These are phyloP conservation scores for Byasa hedistus DNA, from an alignment of 2,888 invertebrate genomes.

Conservation along the genomic window DNA sequence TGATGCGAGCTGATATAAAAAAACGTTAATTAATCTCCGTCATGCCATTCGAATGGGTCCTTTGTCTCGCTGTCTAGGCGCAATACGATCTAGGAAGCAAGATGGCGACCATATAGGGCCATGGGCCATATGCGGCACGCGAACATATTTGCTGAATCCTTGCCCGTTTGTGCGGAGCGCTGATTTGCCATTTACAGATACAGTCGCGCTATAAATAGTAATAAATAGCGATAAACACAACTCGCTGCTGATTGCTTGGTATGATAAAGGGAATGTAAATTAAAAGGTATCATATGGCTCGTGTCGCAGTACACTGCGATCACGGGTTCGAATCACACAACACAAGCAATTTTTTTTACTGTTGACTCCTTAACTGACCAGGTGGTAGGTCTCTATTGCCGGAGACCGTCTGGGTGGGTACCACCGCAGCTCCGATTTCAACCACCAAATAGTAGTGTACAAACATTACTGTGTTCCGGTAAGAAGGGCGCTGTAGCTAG, in stretches of 20 bases:
- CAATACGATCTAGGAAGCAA: slow-evolving; percentile 39
- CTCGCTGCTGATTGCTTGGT: slow-evolving; percentile 11
- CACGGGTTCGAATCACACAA: no score
- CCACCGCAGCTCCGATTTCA: no score
- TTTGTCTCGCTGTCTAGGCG: slow-evolving; percentile 30
- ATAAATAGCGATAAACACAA: slow-evolving; percentile 20
- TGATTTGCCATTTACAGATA: slow-evolving; percentile 27
- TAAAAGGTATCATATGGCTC: no score
- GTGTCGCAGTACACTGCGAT: no score
- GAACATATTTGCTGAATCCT: slow-evolving; percentile 31
- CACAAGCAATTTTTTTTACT: no score
- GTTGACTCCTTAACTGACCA: no score
- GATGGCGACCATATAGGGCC: slow-evolving; percentile 33
- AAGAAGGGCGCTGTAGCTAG: no score
- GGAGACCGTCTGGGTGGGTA: no score
- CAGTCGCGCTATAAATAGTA: slow-evolving; percentile 8
- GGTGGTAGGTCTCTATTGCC: no score
- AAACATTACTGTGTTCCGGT: no score
- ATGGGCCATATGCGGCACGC: slow-evolving; percentile 31
- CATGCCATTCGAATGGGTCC: slow-evolving; percentile 18
- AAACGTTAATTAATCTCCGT: slow-evolving; percentile 25
- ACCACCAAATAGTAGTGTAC: no score
- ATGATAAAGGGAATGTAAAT: background rate
- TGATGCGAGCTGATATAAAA: slow-evolving; percentile 4
- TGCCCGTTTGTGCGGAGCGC: slow-evolving; percentile 19